A percentile compares a stretch with the other conserved stretches of the same genome.
phyloP scores from a whole-genome alignment of 2,797 vertebrate species.

The Sciaenops ocellatus region DNA sequence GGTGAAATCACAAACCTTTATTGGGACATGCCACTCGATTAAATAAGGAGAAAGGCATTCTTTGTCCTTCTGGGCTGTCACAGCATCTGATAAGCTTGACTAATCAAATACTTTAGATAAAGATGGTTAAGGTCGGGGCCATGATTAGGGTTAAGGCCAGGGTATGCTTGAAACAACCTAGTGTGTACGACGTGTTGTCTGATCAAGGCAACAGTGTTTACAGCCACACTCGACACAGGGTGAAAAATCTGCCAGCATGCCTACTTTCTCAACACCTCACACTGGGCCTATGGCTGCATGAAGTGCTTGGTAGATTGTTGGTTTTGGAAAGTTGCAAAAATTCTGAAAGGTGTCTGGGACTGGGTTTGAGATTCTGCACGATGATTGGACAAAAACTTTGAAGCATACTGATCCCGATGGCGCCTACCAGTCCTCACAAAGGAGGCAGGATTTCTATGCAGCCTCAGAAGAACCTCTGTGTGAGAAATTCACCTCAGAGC shows the following conservation, averaged over 20 bases:
- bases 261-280: neutral
- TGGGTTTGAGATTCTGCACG: neutral
- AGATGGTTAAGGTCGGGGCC: neutral
- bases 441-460: neutral
- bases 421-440: neutral
- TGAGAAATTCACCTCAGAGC: neutral
- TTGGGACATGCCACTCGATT: conserved; percentile 10
- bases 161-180: neutral
- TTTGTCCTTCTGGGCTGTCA: conserved; percentile 46
- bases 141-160: conserved; percentile 8
- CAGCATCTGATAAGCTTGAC: conserved; percentile 40
- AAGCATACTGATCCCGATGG: neutral
- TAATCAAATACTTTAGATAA: conserved; percentile 41
- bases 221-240: neutral
- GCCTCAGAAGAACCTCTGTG: neutral
- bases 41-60: conserved; percentile 28
- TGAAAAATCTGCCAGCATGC: neutral
- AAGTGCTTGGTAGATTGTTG: neutral
- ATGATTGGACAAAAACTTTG: neutral
- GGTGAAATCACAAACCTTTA: conserved; percentile 32
- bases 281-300: neutral
- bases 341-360: neutral
- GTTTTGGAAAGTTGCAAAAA: neutral
- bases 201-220: conserved; percentile 2
- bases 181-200: neutral